Evolutionary conservation across 1,140 invertebrate genomes (phyloP).

Genomic region (Drosophila yakuba): DNA sequence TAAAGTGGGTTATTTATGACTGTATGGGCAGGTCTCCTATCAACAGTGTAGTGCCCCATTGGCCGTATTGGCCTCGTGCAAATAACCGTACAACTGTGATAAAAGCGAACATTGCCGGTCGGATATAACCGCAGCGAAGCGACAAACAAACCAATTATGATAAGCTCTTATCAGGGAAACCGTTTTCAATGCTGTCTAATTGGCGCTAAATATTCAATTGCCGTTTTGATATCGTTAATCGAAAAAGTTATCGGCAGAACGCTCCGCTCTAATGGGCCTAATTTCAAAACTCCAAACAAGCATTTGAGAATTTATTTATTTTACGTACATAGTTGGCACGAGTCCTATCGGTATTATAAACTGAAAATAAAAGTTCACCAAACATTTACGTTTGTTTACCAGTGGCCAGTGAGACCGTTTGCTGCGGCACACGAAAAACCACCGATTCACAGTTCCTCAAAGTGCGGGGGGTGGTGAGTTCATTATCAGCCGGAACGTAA

Average conservation of each 20-base stretch:
- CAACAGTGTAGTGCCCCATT: conserved; percentile 25
- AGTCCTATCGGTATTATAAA: no score
- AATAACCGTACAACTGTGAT: conserved; percentile 12
- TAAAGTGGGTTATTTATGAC: conserved; percentile 78
- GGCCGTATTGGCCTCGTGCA: conserved; percentile 17
- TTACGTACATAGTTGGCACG: no score
- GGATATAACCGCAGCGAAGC: conserved; percentile 17
- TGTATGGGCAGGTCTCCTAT: conserved; percentile 49
- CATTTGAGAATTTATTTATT: not conserved
- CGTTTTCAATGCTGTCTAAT: conserved; percentile 16
- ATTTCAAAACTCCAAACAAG: not conserved
- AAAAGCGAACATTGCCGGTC: conserved; percentile 47
- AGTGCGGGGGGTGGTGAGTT: conserved; percentile 9
- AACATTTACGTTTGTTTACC: conserved; percentile 1
- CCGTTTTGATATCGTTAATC: conserved; percentile 29
- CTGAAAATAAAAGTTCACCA: not conserved
- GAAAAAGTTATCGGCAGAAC: conserved; percentile 26
- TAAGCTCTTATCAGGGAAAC: conserved; percentile 64
- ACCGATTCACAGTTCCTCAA: conserved; percentile 1
- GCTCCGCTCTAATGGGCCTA: not conserved
- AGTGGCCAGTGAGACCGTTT: conserved; percentile 3
- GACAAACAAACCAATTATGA: conserved; percentile 65
- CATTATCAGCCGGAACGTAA: conserved; percentile 71
- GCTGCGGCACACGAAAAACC: not conserved
- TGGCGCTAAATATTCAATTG: conserved; percentile 31